Percentiles rank a stretch among this genome's conserved stretches.
These are phyloP conservation scores for Drosophila sucinea DNA, from an alignment of 1,140 invertebrate genomes.

Conservation along the genomic window DNA sequence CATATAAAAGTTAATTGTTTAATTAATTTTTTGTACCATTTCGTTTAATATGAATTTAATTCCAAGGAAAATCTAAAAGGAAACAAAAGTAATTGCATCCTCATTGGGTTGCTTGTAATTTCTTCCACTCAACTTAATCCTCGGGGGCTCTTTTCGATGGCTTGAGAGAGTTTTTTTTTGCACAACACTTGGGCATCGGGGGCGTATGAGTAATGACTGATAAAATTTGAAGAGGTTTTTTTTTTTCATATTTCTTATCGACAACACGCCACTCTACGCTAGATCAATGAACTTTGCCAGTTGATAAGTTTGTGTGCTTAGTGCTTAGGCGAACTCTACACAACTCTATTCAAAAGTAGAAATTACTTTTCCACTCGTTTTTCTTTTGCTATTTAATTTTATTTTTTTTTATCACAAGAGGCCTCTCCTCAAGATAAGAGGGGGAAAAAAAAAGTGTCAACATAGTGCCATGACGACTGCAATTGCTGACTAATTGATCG, in stretches of 20 bases:
- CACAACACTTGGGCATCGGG: constrained; percentile 30
- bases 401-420: neutral
- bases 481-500: constrained; percentile 70
- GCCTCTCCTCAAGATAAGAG: constrained; percentile 35
- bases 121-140: constrained; percentile 79
- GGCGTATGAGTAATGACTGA: constrained; percentile 60
- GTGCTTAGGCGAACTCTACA: constrained; percentile 19
- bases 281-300: constrained; percentile 70
- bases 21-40: constrained; percentile 65
- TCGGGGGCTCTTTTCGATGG: constrained; percentile 44
- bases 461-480: constrained; percentile 41
- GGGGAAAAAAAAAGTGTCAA: constrained; percentile 46
- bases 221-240: constrained; percentile 20
- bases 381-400: constrained; percentile 4
- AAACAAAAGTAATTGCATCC: constrained; percentile 53
- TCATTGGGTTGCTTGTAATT: constrained; percentile 59
- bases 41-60: constrained; percentile 78
- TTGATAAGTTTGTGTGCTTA: constrained; percentile 42
- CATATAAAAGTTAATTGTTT: constrained; percentile 70
- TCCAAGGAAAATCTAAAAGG: constrained; percentile 41
- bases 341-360: constrained; percentile 40
- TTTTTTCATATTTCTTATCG: constrained; percentile 47
- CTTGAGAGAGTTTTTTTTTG: neutral
- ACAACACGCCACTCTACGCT: constrained; percentile 13
- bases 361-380: constrained; percentile 20